Evolutionary conservation across 2,888 invertebrate genomes (phyloP).

Genomic region (Anodontia alba): DNA sequence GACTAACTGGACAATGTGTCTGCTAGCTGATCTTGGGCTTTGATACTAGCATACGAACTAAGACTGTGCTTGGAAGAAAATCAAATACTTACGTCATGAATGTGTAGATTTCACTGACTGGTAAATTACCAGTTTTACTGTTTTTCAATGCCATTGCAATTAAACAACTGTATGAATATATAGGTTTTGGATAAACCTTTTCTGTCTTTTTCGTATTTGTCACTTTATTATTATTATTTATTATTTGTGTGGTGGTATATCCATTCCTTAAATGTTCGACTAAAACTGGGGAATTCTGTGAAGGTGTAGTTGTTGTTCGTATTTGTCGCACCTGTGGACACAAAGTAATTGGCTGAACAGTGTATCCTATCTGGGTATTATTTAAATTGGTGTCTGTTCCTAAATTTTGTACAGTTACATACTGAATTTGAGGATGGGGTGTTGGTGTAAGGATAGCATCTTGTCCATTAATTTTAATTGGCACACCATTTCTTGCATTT

Average conservation of each 20-base stretch:
- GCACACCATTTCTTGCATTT: conserved; percentile 52
- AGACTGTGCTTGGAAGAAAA: no score
- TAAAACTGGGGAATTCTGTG: conserved; percentile 74
- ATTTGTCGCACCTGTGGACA: conserved; percentile 52
- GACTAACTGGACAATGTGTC: no score
- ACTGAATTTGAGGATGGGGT: conserved; percentile 61
- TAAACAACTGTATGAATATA: conserved; percentile 98
- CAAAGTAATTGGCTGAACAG: conserved; percentile 53
- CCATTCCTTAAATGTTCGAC: conserved; percentile 72
- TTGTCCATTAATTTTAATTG: conserved; percentile 63
- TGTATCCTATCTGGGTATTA: conserved; percentile 51
- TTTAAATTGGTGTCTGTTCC: conserved; percentile 37
- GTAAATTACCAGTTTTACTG: conserved; percentile 96
- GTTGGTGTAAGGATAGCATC: conserved; percentile 60
- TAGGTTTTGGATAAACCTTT: conserved; percentile 94
- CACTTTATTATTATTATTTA: conserved; percentile 57
- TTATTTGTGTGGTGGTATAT: conserved; percentile 35
- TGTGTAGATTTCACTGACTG: conserved; percentile 99
- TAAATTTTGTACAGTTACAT: conserved; percentile 62
- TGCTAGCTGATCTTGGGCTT: no score
- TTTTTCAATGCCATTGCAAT: conserved; percentile 99
- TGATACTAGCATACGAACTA: no score
- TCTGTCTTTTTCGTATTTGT: conserved; percentile 55
- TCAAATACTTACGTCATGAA: conserved; percentile 96
- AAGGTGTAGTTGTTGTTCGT: conserved; percentile 58